phyloP scores from a whole-genome alignment of 2,888 invertebrate genomes.

The Himalopsyche japonica region DNA sequence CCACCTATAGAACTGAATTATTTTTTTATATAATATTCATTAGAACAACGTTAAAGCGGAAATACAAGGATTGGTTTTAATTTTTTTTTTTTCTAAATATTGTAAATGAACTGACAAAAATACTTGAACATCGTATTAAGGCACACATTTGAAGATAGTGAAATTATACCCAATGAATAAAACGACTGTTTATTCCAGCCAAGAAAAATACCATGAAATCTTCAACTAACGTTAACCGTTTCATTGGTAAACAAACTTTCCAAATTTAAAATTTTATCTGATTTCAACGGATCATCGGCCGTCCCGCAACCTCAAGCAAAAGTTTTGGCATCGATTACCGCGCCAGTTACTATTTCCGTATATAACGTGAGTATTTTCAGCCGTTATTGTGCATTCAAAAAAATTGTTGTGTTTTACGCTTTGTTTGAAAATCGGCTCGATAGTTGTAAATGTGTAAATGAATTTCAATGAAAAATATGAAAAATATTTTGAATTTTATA shows the following conservation, averaged over 20 bases:
- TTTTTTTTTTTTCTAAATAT: no score
- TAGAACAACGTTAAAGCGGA: no score
- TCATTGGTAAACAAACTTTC: not conserved
- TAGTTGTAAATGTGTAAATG: not conserved
- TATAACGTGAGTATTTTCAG: not conserved
- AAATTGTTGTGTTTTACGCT: not conserved
- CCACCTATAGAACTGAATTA: no score
- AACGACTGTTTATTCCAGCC: no score
- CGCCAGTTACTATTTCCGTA: not conserved
- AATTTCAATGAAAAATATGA: not conserved
- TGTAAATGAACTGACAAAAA: no score
- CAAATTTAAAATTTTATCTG: not conserved
- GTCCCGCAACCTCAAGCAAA: not conserved
- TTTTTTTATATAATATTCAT: no score
- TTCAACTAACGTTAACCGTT: no score
- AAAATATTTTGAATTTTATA: not conserved
- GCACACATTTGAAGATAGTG: no score
- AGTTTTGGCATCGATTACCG: not conserved
- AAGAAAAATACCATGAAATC: no score
- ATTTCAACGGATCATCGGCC: not conserved
- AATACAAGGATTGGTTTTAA: no score
- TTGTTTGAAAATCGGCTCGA: not conserved
- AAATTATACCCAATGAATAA: no score
- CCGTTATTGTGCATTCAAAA: not conserved
- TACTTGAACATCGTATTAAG: no score